Base-by-base conservation (phyloP, 2,888 invertebrate genomes). In the Cotesia congregata region DNA sequence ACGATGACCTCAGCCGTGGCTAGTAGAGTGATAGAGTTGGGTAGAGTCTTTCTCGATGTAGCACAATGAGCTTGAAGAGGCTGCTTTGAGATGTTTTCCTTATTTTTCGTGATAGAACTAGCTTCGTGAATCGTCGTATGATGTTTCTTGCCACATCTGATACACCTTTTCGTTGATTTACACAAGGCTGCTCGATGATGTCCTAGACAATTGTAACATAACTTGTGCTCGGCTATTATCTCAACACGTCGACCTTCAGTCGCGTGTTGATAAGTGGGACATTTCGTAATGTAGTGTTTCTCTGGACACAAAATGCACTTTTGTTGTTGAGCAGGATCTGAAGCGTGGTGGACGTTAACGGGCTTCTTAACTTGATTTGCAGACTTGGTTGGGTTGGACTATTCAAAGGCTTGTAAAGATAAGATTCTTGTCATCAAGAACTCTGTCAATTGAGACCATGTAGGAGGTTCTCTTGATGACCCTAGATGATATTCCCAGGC, bases 401-500 rank as follows among this genome's bases (percentile, higher is more conserved):
- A 20, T 20, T 64, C 64, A 5, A 78, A 41, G 2, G 76, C 78
- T 72, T 78, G 74, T 0, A 78, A 71, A 1, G 78, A 67, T 0
- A 78, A n/a, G 4, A 78, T 7, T 3, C 78, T 2, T 0, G 72
- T 74, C 62, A 76, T 41, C 0, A 79, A n/a, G 38, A 79, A 80
- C 7, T 79, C 74, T 0, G 1, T 59, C 5, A 80, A 61, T 41
- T 78, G 75, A 1, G 17, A n/a, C 78, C 80, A 80, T 0, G 78
- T 40, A 0, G 78, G 71, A 30, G 78, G 78, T 1, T 80, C 76
- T 6, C 20, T 17, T 20, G 64, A 20, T 20, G 64, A n/a, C 5
- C 64, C 64, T 20, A 64, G 1, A 17, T 76, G 69, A 0, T 61
- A 64, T 40, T 80, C 79, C 80, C 79, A 80, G 0, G 72, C 68